Conservation (phyloP, 2,797 vertebrate genomes). For the Salarias fasciatus region DNA sequence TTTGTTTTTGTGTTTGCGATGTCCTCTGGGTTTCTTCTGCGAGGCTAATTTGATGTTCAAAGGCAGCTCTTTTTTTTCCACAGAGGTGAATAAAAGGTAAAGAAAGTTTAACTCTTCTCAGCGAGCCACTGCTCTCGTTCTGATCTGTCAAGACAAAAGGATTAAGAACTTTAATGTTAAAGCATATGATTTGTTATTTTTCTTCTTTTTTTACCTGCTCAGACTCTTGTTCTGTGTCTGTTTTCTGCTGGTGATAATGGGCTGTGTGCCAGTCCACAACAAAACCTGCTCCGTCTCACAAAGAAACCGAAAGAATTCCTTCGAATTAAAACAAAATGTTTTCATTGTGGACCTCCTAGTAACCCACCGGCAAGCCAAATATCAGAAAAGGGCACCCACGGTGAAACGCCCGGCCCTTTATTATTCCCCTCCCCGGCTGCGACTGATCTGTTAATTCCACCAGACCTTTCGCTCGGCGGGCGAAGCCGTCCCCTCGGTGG, state of each 20-base stretch:
- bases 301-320: slow-evolving; percentile 1
- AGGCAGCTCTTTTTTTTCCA: background rate
- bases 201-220: slow-evolving; percentile 3
- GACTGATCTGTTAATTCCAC: slow-evolving; percentile 51
- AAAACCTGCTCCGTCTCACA: background rate
- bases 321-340: slow-evolving; percentile 23
- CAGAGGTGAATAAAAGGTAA: slow-evolving; percentile 10
- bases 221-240: background rate
- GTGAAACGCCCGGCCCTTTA: slow-evolving; percentile 43
- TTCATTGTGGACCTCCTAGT: slow-evolving; percentile 34
- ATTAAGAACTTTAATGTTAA: slow-evolving; percentile 6
- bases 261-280: background rate
- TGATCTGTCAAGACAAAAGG: slow-evolving; percentile 4
- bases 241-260: background rate
- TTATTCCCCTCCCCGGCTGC: slow-evolving; percentile 51
- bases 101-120: slow-evolving; percentile 22
- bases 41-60: slow-evolving; percentile 27
- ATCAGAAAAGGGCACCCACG: slow-evolving; percentile 26
- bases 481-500: slow-evolving; percentile 22
- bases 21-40: slow-evolving; percentile 1
- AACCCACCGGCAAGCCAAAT: slow-evolving; percentile 34
- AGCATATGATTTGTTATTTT: slow-evolving; percentile 1
- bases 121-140: slow-evolving; percentile 22
- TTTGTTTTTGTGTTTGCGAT: background rate
- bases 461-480: slow-evolving; percentile 38